Evolutionary conservation across 2,113 vertebrate species (phyloP).

Genomic region (Lethenteron camtschaticum): DNA sequence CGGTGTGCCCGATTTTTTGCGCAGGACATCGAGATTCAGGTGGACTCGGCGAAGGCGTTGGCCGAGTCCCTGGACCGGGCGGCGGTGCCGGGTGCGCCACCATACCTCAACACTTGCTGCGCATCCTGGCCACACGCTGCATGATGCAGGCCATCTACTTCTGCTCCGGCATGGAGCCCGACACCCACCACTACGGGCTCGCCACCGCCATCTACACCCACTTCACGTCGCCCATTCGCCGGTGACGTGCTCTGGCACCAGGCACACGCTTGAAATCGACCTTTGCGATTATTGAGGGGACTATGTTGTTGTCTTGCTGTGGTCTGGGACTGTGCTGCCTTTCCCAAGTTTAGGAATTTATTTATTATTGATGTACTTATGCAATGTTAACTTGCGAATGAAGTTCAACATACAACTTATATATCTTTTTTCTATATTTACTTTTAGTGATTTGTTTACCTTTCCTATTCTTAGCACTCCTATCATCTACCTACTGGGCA

Average conservation of each 20-base stretch:
- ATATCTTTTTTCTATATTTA: no score
- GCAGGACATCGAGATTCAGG: conserved; percentile 50
- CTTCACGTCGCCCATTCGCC: conserved; percentile 89
- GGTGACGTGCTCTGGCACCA: conserved; percentile 21
- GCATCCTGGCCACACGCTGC: conserved; percentile 79
- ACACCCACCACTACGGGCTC: conserved; percentile 89
- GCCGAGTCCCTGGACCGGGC: conserved; percentile 68
- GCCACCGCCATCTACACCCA: conserved; percentile 92
- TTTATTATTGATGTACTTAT: no score
- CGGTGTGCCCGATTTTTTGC: conserved; percentile 7
- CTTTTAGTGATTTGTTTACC: no score
- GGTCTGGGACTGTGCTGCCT: no score
- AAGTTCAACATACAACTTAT: no score
- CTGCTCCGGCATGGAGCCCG: conserved; percentile 85
- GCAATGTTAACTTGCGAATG: no score
- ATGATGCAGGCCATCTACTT: conserved; percentile 99
- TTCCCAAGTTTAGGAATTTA: no score
- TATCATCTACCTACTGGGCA: no score
- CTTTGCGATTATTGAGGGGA: no score
- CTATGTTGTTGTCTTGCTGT: no score
- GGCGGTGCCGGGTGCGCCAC: conserved; percentile 29
- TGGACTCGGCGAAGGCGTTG: conserved; percentile 71
- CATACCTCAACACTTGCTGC: conserved; percentile 66
- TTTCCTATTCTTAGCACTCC: no score
- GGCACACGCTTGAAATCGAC: no score